Percentiles rank a stretch among this genome's conserved stretches.
Evolutionary conservation across 2,888 invertebrate genomes (phyloP).

Genomic region (Tetrapedia diversipes): DNA sequence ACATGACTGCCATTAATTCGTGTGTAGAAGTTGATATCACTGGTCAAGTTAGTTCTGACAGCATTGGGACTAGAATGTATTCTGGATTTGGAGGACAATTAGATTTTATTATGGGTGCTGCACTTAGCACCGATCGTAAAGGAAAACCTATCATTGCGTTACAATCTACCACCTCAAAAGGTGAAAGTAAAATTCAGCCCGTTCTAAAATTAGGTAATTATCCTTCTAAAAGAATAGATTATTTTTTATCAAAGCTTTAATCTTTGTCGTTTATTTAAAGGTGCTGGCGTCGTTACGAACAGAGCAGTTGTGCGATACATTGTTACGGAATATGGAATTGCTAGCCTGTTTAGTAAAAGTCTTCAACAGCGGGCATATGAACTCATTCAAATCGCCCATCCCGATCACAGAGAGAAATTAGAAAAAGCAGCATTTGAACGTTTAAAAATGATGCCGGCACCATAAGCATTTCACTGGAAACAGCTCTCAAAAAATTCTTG

Average conservation of each 20-base stretch:
- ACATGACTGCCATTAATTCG: slow-evolving; percentile 98
- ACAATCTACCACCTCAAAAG: slow-evolving; percentile 85
- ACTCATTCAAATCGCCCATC: slow-evolving; percentile 87
- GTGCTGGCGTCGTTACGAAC: slow-evolving; percentile 88
- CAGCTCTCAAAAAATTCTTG: slow-evolving; percentile 29
- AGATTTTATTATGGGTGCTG: slow-evolving; percentile 88
- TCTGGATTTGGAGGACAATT: slow-evolving; percentile 88
- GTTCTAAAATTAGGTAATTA: slow-evolving; percentile 84
- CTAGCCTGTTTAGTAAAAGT: slow-evolving; percentile 87
- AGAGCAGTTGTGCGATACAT: slow-evolving; percentile 88
- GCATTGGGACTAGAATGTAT: slow-evolving; percentile 91
- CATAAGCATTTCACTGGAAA: slow-evolving; percentile 62
- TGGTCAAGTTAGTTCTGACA: slow-evolving; percentile 96
- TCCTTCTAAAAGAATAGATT: not conserved
- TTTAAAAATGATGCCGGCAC: slow-evolving; percentile 82
- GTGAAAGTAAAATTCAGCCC: slow-evolving; percentile 86
- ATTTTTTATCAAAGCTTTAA: not conserved
- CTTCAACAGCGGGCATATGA: slow-evolving; percentile 87
- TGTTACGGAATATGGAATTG: slow-evolving; percentile 88
- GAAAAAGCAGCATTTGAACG: slow-evolving; percentile 87
- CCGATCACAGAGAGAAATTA: slow-evolving; percentile 85
- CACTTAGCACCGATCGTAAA: slow-evolving; percentile 85
- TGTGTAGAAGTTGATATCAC: slow-evolving; percentile 97
- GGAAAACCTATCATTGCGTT: slow-evolving; percentile 89
- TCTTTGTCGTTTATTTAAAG: slow-evolving; percentile 68